Evolutionary conservation across 2,113 vertebrate genomes (phyloP).

Genomic region (Piaya cayana): DNA sequence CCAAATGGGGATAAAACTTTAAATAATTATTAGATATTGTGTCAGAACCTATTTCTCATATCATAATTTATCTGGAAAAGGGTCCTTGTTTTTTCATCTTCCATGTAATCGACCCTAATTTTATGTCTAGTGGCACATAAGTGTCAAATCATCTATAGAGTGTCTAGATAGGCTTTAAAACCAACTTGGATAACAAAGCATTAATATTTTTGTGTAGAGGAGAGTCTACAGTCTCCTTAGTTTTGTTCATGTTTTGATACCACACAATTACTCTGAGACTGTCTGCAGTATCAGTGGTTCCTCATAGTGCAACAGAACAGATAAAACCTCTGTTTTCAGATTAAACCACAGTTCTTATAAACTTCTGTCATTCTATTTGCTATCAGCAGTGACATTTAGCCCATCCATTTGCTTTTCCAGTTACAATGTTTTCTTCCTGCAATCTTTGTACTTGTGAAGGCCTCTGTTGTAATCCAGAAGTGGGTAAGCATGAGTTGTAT

Average conservation of each 20-base stretch:
- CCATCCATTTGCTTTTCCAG: constrained; percentile 3
- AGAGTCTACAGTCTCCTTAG: background rate
- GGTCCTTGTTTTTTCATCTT: background rate
- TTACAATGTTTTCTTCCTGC: background rate
- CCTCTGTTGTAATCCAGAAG: background rate
- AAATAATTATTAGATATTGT: background rate
- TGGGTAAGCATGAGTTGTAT: background rate
- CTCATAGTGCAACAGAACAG: background rate
- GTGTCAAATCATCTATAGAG: background rate
- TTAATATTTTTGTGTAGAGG: background rate
- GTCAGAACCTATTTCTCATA: background rate
- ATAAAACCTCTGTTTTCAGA: background rate
- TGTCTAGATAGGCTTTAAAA: background rate
- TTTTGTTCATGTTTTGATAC: background rate
- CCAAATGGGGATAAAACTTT: background rate
- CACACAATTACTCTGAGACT: background rate
- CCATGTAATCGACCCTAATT: background rate
- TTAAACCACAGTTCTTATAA: background rate
- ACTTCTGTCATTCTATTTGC: background rate
- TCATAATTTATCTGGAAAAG: background rate
- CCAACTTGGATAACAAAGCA: background rate
- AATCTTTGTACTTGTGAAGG: background rate
- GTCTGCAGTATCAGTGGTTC: background rate
- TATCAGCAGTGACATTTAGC: constrained; percentile 23
- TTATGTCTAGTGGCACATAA: background rate